A percentile compares a stretch with the other conserved stretches of the same genome.
phyloP scores from a whole-genome alignment of 2,797 vertebrate genomes.

The Ptychadena robeensis region DNA sequence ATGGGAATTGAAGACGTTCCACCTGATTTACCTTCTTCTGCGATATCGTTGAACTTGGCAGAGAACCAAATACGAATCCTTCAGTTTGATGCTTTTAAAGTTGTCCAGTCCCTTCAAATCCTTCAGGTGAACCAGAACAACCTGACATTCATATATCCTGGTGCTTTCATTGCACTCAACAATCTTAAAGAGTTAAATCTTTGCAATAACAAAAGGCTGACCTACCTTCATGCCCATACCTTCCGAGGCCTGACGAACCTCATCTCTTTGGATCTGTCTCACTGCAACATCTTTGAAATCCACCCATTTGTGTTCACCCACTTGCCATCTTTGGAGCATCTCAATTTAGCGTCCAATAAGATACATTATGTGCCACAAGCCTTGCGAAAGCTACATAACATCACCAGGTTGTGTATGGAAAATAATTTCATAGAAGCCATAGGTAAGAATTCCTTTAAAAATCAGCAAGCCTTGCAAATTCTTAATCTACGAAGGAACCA shows the following conservation, averaged over 20 bases:
- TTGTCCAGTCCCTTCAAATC: slow-evolving; percentile 67
- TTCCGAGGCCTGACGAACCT: slow-evolving; percentile 70
- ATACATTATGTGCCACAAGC: slow-evolving; percentile 68
- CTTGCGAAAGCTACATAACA: slow-evolving; percentile 66
- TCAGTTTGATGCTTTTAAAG: slow-evolving; percentile 65
- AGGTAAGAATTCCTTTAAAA: slow-evolving; percentile 69
- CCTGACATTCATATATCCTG: slow-evolving; percentile 69
- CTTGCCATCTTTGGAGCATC: slow-evolving; percentile 66
- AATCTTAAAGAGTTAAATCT: slow-evolving; percentile 68
- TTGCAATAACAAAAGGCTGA: slow-evolving; percentile 69
- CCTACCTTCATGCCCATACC: slow-evolving; percentile 69
- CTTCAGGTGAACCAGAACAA: slow-evolving; percentile 71
- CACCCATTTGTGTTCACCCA: slow-evolving; percentile 72
- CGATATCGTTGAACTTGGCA: slow-evolving; percentile 67
- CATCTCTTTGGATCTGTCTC: slow-evolving; percentile 68
- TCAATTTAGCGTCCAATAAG: slow-evolving; percentile 69
- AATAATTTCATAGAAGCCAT: slow-evolving; percentile 71
- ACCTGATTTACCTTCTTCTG: slow-evolving; percentile 65
- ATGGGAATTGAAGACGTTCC: slow-evolving; percentile 66
- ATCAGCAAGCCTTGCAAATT: slow-evolving; percentile 60
- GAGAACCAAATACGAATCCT: slow-evolving; percentile 67
- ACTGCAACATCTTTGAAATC: slow-evolving; percentile 70
- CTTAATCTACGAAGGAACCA: slow-evolving; percentile 71
- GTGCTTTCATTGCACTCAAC: slow-evolving; percentile 67
- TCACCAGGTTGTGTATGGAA: slow-evolving; percentile 67